These are phyloP conservation scores for Nymphalis urticae DNA, from an alignment of 2,888 invertebrate genomes.

Conservation along the genomic window DNA sequence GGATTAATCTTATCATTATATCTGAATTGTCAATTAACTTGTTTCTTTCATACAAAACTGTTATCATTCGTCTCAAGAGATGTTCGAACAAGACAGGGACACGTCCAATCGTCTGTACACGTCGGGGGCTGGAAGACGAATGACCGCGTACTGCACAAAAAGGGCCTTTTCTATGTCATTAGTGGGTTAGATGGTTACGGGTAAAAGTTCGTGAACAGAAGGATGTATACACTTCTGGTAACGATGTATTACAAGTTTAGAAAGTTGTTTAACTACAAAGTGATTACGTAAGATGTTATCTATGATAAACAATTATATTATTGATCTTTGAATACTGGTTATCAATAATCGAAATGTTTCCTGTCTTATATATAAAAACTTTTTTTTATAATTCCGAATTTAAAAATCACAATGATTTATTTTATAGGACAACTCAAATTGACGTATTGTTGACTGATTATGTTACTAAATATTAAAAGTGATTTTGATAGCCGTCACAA, in stretches of 20 bases:
- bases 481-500: too few relatives aligned
- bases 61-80: constrained; percentile 49
- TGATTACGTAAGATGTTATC: neutral
- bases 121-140: constrained; percentile 72
- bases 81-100: constrained; percentile 46
- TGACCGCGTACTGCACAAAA: constrained; percentile 69
- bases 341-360: too few relatives aligned
- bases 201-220: constrained; percentile 59
- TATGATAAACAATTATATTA: neutral
- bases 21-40: neutral
- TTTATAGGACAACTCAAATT: too few relatives aligned
- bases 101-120: constrained; percentile 59
- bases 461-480: too few relatives aligned
- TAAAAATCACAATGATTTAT: too few relatives aligned
- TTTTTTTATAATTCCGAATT: too few relatives aligned
- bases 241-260: constrained; percentile 17
- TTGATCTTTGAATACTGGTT: too few relatives aligned
- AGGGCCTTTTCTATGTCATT: constrained; percentile 69
- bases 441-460: too few relatives aligned
- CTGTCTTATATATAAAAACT: too few relatives aligned
- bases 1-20: too few relatives aligned
- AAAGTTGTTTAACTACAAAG: neutral
- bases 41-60: neutral
- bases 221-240: constrained; percentile 38
- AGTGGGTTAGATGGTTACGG: constrained; percentile 62